Percentiles rank a stretch among this genome's conserved stretches.
Conservation (phyloP, 1,140 invertebrate genomes). For the Drosophila parabipectinata region DNA sequence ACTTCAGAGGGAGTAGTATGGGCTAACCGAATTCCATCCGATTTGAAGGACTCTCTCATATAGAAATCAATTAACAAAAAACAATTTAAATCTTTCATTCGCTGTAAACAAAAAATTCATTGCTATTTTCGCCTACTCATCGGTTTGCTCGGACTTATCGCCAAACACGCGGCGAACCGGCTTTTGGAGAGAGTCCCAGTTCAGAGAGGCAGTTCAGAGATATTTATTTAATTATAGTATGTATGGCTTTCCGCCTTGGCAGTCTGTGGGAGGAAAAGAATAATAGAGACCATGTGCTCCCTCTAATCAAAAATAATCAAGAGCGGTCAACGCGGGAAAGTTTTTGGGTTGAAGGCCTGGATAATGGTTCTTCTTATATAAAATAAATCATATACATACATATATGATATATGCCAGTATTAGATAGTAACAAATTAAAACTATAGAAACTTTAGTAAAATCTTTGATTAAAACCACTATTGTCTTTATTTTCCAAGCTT, state of each 20-base stretch:
- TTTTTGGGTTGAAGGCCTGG: constrained; percentile 44
- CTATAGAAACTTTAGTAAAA: no score
- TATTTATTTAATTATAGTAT: constrained; percentile 6
- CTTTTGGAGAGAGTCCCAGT: constrained; percentile 9
- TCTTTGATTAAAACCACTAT: no score
- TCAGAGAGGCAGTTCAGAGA: constrained; percentile 1
- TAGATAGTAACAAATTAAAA: no score
- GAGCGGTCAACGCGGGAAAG: constrained; percentile 28
- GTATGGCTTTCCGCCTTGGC: constrained; percentile 11
- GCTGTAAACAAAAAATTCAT: constrained; percentile 69
- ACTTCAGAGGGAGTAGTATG: constrained; percentile 16
- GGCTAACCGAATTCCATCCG: constrained; percentile 1
- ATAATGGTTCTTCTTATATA: neutral
- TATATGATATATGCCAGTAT: neutral
- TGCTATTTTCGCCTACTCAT: constrained; percentile 33
- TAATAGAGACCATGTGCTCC: constrained; percentile 4
- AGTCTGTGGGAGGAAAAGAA: constrained; percentile 13
- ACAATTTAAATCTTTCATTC: constrained; percentile 72
- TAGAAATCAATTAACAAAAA: constrained; percentile 74
- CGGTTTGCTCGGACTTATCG: constrained; percentile 48
- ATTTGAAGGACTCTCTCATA: constrained; percentile 23
- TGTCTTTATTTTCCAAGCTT: no score
- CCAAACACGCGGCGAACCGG: constrained; percentile 64
- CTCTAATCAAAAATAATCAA: constrained; percentile 31
- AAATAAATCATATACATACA: no score